Percentiles rank a stretch among this genome's conserved stretches.
These are phyloP conservation scores for Euwallacea similis DNA, from an alignment of 1,140 invertebrate species.

Conservation along the genomic window DNA sequence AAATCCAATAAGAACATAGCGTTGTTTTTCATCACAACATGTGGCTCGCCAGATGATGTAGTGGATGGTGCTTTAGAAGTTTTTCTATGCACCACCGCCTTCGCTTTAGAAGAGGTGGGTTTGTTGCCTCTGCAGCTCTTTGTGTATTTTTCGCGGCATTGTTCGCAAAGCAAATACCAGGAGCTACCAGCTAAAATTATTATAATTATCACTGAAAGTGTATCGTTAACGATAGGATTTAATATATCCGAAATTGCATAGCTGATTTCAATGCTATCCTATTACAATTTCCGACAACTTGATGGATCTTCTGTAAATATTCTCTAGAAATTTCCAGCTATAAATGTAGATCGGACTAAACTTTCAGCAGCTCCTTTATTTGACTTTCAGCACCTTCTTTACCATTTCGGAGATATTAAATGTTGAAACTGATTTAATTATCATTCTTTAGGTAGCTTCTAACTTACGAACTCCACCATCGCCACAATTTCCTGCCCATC, in stretches of 20 bases:
- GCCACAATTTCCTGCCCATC: constrained; percentile 87
- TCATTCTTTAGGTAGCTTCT: background rate
- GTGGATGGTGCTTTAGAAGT: constrained; percentile 48
- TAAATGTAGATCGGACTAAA: background rate
- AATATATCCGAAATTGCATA: too few relatives aligned
- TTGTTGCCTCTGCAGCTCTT: constrained; percentile 58
- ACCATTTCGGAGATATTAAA: background rate
- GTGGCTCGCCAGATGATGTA: constrained; percentile 61
- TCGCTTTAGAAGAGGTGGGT: constrained; percentile 21
- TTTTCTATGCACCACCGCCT: constrained; percentile 35
- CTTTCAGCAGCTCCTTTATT: background rate
- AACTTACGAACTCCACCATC: constrained; percentile 74
- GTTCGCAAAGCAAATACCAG: constrained; percentile 92
- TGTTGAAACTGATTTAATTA: background rate
- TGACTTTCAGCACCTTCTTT: background rate
- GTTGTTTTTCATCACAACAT: constrained; percentile 87
- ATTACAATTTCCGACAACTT: too few relatives aligned
- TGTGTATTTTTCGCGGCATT: constrained; percentile 82
- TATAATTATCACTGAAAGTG: constrained; percentile 3
- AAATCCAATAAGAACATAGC: constrained; percentile 92
- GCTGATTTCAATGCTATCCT: too few relatives aligned
- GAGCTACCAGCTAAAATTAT: constrained; percentile 65
- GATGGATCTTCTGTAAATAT: too few relatives aligned
- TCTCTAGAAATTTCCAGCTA: background rate
- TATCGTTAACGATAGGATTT: too few relatives aligned